Base-by-base conservation (phyloP, 2,113 vertebrate species). In the Chloroceryle aenea region DNA sequence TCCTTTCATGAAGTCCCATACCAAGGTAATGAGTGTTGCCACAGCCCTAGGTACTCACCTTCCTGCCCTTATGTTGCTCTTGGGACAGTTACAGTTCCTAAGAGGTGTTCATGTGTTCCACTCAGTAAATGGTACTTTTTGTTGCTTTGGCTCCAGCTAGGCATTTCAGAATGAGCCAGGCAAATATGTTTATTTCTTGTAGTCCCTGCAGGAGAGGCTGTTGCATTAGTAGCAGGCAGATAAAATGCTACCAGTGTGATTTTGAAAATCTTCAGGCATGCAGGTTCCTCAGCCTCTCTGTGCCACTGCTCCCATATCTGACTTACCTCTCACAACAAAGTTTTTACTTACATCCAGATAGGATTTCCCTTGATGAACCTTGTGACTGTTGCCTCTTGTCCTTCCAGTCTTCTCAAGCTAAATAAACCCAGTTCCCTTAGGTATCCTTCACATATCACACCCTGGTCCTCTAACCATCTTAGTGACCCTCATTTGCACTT, bases 1-100 rank as follows among this genome's bases (percentile, higher is more conserved):
- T 81, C 61, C 42, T 72, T 94, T 91, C 29, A 27, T 79, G 59
- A 61, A 77, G 85, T 74, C 62, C 89, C 90, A 88, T 94, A 91
- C 83, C 91, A 88, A 85, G 61, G 36, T 40, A 85, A 93, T 93
- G 78, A 90, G 42, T 23, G 76, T 66, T 81, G 73, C 62, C 3
- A 3, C 63, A 93, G 89, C 89, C 81, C 48, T 63, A 85, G 95
- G 94, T 89, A 56, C 11, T 87, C 66, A 71, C 77, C 85, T 73
- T 89, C 77, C 69, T 83, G 93, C 48, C 75, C 55, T 93, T 74
- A 59, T 1, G 3, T 32, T 67, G 66, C 53, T 59, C 86, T 27
- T 30, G 59, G 90, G 48, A 72, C 43, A 61, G 69, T 78, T 79
- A 40, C 69, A 63, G 67, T n/a, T 82, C 58, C 66, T 71, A 53